These are phyloP conservation scores for Poecilobothrus nobilitatus DNA, from an alignment of 2,888 invertebrate genomes.

Conservation along the genomic window DNA sequence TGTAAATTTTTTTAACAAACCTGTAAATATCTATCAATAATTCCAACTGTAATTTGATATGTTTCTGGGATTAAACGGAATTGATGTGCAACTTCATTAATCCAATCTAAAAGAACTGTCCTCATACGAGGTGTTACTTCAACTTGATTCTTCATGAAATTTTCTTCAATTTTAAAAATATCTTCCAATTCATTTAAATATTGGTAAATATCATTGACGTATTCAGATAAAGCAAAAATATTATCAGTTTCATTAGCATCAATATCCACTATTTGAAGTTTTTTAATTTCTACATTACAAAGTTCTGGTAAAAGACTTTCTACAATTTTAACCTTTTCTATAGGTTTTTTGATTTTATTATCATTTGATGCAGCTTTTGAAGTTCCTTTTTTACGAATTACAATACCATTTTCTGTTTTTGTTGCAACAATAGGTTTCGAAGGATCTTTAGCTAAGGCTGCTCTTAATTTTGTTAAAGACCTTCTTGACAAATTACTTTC, in stretches of 20 bases:
- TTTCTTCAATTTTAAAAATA: slow-evolving; percentile 53
- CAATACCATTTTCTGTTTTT: slow-evolving; percentile 11
- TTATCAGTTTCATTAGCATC: slow-evolving; percentile 66
- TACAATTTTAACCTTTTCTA: background rate
- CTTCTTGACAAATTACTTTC: slow-evolving; percentile 39
- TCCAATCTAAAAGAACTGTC: slow-evolving; percentile 83
- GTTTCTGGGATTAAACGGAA: slow-evolving; percentile 83
- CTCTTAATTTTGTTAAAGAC: slow-evolving; percentile 36
- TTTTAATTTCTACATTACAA: background rate
- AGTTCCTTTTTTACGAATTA: slow-evolving; percentile 18
- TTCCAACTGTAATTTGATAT: slow-evolving; percentile 76
- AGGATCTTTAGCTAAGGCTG: slow-evolving; percentile 28
- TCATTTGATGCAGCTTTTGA: slow-evolving; percentile 16
- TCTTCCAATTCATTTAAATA: slow-evolving; percentile 71
- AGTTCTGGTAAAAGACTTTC: background rate
- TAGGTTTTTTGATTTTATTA: slow-evolving; percentile 14
- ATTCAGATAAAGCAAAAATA: slow-evolving; percentile 71
- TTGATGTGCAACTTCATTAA: slow-evolving; percentile 82
- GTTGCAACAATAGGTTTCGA: slow-evolving; percentile 8
- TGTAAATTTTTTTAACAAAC: slow-evolving; percentile 14
- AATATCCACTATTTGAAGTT: slow-evolving; percentile 56
- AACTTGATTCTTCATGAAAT: slow-evolving; percentile 59
- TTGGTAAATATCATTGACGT: slow-evolving; percentile 80
- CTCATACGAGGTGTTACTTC: slow-evolving; percentile 65
- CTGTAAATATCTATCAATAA: slow-evolving; percentile 78